Percentiles rank a stretch among this genome's conserved stretches.
Evolutionary conservation across 1,140 invertebrate genomes (phyloP).

Genomic region (Trachymyrmex cornetzi): DNA sequence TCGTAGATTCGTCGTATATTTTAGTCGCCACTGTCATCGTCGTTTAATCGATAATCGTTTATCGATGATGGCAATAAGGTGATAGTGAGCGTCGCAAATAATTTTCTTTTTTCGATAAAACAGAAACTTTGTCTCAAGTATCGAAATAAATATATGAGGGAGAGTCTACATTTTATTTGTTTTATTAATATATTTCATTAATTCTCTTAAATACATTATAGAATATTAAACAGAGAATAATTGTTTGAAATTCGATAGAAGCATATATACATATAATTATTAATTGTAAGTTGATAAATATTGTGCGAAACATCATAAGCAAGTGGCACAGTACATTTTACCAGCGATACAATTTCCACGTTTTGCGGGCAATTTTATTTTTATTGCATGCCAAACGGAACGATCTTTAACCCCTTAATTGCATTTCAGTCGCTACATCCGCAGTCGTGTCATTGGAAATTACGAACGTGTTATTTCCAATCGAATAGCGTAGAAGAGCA

Average conservation of each 20-base stretch:
- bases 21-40: conserved; percentile 31
- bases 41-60: conserved; percentile 50
- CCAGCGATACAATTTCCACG: not conserved
- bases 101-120: conserved; percentile 25
- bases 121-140: not conserved
- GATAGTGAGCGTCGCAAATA: conserved; percentile 17
- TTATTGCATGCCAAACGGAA: conserved; percentile 7
- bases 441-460: conserved; percentile 21
- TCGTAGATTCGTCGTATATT: conserved; percentile 43
- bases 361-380: not conserved
- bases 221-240: not conserved
- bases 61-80: conserved; percentile 20
- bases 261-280: not conserved
- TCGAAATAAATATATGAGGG: not conserved
- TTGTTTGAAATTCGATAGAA: not conserved
- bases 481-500: not conserved
- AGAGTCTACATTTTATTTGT: not conserved
- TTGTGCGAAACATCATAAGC: not conserved
- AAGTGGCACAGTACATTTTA: not conserved
- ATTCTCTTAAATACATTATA: not conserved
- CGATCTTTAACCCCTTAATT: conserved; percentile 43
- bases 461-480: conserved; percentile 26
- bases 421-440: conserved; percentile 28
- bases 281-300: not conserved
- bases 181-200: not conserved